Evolutionary conservation across 2,113 vertebrate species (phyloP).

Genomic region (Odontophorus gujanensis): DNA sequence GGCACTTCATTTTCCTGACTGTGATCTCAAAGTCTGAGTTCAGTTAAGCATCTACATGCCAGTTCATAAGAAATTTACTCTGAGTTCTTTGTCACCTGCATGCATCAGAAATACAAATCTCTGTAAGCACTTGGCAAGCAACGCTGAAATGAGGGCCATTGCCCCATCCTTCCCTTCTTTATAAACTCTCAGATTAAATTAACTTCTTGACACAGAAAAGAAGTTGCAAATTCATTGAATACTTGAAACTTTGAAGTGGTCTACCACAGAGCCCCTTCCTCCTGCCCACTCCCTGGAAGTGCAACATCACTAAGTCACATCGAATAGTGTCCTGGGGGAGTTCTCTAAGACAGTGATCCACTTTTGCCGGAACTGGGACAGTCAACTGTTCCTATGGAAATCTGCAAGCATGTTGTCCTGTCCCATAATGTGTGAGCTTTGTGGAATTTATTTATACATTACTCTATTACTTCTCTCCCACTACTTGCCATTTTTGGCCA

Average conservation of each 20-base stretch:
- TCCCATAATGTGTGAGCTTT: neutral
- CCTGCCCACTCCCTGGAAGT: neutral
- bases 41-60: neutral
- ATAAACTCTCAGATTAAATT: neutral
- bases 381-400: neutral
- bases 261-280: neutral
- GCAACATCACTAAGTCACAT: neutral
- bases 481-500: neutral
- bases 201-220: neutral
- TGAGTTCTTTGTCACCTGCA: neutral
- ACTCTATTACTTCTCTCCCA: neutral
- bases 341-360: neutral
- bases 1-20: neutral
- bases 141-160: no score
- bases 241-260: neutral
- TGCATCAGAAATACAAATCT: neutral
- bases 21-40: neutral
- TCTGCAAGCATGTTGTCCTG: neutral
- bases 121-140: rapidly evolving
- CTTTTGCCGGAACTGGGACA: neutral
- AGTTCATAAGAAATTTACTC: neutral
- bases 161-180: neutral
- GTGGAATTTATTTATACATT: neutral
- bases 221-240: neutral
- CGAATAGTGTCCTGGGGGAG: neutral